Base-by-base conservation (phyloP, 1,140 invertebrate genomes). In the Drosophila punjabiensis region DNA sequence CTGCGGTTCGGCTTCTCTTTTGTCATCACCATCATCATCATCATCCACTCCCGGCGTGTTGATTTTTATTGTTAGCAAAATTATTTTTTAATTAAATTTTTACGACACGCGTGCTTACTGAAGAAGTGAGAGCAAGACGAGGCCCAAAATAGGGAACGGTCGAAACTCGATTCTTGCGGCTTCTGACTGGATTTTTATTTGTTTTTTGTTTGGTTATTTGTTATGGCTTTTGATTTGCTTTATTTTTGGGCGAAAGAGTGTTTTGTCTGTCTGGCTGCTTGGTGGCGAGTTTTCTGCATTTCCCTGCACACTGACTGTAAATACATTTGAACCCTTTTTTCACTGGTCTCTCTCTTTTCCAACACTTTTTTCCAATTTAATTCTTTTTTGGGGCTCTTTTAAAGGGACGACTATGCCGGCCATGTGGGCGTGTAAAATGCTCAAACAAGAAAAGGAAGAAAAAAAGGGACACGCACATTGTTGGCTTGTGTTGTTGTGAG, bases 71-170 rank as follows among this genome's bases (percentile, higher is more conserved):
- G 86, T 74, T 80, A 59, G 64, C 69, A 71, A 84, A 90, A 90
- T 90, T 71, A 90, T 90, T 86, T 90, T 90, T 86, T 90, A 90
- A 89, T 89, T 89, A 89, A 89, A 85, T 89, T 89, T 90, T 89
- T 89, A 90, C 68, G 86, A 90, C 76, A 70, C 68, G 76, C 79
- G 84, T 81, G 76, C 75, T 56, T 56, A 24, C 59, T 60, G 35
- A 63, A 53, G 50, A 50, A 60, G 45, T 35, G 47, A 37, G 37
- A 55, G 28, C 47, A 52, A 61, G 28, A 28, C 18, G 81, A 30
- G 76, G 33, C 62, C 30, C 30, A 30, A 35, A 74, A 66, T 79
- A 48, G 56, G 45, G 62, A 62, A 60, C 50, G 64, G 39, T 55
- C 62, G 58, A 60, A 70, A 62, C 45, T 77, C 65, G 50, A 77